phyloP scores from a whole-genome alignment of 2,113 vertebrate genomes.

The Pungitius pungitius region DNA sequence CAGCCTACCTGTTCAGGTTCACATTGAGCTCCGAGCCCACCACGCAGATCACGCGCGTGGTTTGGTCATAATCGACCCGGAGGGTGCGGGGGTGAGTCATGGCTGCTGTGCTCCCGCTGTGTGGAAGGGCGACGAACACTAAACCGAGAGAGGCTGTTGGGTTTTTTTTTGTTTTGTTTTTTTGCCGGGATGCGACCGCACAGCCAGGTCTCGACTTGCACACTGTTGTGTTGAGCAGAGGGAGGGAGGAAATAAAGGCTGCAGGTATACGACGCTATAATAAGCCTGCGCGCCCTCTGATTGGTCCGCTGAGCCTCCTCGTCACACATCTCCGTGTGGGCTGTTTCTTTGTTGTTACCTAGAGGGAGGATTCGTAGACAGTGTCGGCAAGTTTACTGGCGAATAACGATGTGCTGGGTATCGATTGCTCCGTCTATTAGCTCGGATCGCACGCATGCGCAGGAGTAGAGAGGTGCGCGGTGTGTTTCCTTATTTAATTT shows the following conservation, averaged over 20 bases:
- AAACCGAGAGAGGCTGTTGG: not conserved
- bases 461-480: too few relatives aligned
- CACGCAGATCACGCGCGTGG: slow-evolving; percentile 52
- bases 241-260: not conserved
- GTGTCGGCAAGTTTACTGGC: too few relatives aligned
- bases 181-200: too few relatives aligned
- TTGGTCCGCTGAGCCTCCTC: slow-evolving; percentile 39
- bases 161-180: too few relatives aligned
- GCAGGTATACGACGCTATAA: slow-evolving; percentile 9
- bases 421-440: too few relatives aligned
- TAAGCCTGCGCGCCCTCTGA: not conserved
- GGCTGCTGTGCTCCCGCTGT: not conserved
- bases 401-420: too few relatives aligned
- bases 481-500: too few relatives aligned
- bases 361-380: too few relatives aligned
- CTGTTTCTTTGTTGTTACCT: not conserved
- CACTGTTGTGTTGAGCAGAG: not conserved
- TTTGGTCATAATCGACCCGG: slow-evolving; percentile 55
- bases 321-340: not conserved
- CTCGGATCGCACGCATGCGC: not conserved
- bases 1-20: slow-evolving; percentile 70
- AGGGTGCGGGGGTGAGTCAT: slow-evolving; percentile 72
- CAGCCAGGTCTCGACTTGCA: too few relatives aligned
- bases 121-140: not conserved
- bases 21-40: slow-evolving; percentile 67